Evolutionary conservation across 2,888 invertebrate genomes (phyloP).

Genomic region (Andrena praecox): DNA sequence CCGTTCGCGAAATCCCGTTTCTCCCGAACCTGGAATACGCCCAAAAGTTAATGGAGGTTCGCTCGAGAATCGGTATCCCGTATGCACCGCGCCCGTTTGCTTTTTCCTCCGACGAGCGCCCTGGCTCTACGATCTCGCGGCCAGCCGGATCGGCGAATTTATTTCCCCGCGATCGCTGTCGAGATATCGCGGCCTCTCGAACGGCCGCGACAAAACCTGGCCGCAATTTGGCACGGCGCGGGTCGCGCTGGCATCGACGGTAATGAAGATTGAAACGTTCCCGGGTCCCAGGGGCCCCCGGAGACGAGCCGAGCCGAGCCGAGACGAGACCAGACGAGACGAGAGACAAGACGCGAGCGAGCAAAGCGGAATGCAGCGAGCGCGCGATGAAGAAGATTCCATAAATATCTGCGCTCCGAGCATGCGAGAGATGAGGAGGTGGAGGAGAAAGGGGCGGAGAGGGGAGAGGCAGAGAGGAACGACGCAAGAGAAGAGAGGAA

Average conservation of each 20-base stretch:
- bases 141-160: constrained; percentile 41
- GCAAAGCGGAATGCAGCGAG: constrained; percentile 69
- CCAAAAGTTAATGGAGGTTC: not conserved
- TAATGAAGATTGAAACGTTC: constrained; percentile 79
- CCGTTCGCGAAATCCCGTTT: not conserved
- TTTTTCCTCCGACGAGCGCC: constrained; percentile 11
- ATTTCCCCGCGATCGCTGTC: constrained; percentile 34
- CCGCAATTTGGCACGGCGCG: constrained; percentile 60
- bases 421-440: constrained; percentile 21
- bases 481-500: constrained; percentile 2
- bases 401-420: constrained; percentile 77
- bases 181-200: constrained; percentile 46
- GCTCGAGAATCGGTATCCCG: not conserved
- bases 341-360: constrained; percentile 43
- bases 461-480: constrained; percentile 28
- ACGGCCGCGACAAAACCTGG: constrained; percentile 60
- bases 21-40: not conserved
- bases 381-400: constrained; percentile 77
- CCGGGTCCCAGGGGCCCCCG: constrained; percentile 66
- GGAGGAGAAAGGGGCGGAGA: constrained; percentile 14
- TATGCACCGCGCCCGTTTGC: not conserved
- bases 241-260: constrained; percentile 60
- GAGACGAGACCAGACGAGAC: constrained; percentile 38
- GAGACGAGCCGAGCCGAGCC: constrained; percentile 55
- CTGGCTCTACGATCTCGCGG: constrained; percentile 21